Percentiles rank a stretch among this genome's conserved stretches.
Evolutionary conservation across 2,113 vertebrate species (phyloP).

Genomic region (Anser brachyrhynchus): DNA sequence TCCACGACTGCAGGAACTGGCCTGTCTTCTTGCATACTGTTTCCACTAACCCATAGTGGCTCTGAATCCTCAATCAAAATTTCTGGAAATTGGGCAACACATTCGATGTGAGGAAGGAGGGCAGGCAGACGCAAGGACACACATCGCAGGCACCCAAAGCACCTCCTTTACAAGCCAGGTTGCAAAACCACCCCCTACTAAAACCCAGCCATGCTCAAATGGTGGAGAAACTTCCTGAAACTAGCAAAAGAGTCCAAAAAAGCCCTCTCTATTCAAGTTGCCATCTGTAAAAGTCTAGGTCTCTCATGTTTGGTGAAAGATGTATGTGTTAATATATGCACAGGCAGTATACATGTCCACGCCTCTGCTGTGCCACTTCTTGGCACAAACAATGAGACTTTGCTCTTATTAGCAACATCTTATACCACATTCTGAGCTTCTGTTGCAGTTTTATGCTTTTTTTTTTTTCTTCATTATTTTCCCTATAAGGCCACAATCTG

Average conservation of each 20-base stretch:
- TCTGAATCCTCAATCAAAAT: not conserved
- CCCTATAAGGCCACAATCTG: not conserved
- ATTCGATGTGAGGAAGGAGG: rapidly evolving
- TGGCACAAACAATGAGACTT: not conserved
- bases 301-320: not conserved
- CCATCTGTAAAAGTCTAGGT: not conserved
- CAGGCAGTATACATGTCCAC: not conserved
- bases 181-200: rapidly evolving
- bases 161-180: not conserved
- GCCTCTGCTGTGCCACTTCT: slow-evolving; percentile 29
- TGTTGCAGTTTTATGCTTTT: not conserved
- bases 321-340: not conserved
- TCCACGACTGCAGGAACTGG: not conserved
- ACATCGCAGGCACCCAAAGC: rapidly evolving
- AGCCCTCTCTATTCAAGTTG: not conserved
- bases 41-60: not conserved
- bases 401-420: slow-evolving; percentile 17
- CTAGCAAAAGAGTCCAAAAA: not conserved
- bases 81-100: rapidly evolving
- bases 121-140: no score
- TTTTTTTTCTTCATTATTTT: not conserved
- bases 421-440: not conserved
- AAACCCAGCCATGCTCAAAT: rapidly evolving
- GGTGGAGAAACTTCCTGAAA: not conserved
- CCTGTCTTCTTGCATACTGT: not conserved